Evolutionary conservation across 2,113 vertebrate species (phyloP), one percentile per base, ranked within the genome.

Genomic region (Oncorhynchus gorbuscha): DNA sequence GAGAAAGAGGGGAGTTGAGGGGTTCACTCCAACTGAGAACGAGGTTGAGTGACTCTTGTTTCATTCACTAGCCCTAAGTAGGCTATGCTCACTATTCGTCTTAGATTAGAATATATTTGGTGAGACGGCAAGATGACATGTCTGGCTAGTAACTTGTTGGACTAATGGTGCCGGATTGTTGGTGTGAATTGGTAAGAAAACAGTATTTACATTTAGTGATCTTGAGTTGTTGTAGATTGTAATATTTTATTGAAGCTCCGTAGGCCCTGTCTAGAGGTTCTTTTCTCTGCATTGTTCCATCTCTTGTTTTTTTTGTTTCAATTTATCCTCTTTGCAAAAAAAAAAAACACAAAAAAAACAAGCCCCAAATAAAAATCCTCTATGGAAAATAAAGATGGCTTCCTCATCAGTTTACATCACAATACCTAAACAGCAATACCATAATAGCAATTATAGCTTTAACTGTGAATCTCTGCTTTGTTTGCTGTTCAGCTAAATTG

Each of bases 351-450:
- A 1, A 28, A 28, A 3, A 0, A 39, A 45, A 45, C 39, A 45
- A 11, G 39, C 39, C 39, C 9, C 39, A 45, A 55, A 72, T 91
- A 92, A 5, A 32, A 93, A 91, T 89, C 88, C 89, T 87, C 81
- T 86, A 85, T 88, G 85, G 28, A 74, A 89, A 89, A 89, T 93
- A 84, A 18, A 90, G 78, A 83, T 82, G 87, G 79, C 84, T 11
- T 45, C 39, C 70, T 79, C 71, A 75, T 79, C 64, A 62, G 62
- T 81, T 65, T 55, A 67, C 77, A 69, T 62, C 61, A 74, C 65
- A 81, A 77, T 81, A 71, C 67, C 48, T 65, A 45, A 75, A 72
- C 8, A 45, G 8, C 11, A 45, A 45, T 45, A 45, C 39, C 9
- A 2, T 45, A 3, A 3, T 18, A 59, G 45, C 9, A 73, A 4